Conservation (phyloP, 1,140 invertebrate species). For the Drosophila orosa region DNA sequence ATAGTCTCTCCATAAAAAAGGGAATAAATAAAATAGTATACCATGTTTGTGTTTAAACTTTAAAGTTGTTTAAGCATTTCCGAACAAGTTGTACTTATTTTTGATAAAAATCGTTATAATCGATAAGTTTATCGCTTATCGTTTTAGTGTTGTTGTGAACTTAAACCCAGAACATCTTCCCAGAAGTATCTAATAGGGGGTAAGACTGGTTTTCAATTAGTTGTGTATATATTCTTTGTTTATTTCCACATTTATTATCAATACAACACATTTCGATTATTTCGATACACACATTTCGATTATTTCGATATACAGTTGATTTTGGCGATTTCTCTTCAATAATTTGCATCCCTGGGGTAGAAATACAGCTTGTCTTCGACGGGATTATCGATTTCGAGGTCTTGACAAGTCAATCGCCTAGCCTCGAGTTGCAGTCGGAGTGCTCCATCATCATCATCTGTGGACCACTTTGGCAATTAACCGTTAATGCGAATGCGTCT, state of each 20-base stretch:
- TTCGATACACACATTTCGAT: not conserved
- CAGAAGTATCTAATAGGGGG: not conserved
- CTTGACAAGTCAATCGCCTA: slow-evolving; percentile 44
- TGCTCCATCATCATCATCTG: slow-evolving; percentile 4
- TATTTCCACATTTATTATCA: not conserved
- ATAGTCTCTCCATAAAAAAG: not conserved
- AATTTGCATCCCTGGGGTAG: not conserved
- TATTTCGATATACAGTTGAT: not conserved
- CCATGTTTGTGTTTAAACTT: too few species aligned
- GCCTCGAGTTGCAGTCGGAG: slow-evolving; percentile 41
- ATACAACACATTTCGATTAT: not conserved
- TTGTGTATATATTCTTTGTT: not conserved
- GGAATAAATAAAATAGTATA: not conserved
- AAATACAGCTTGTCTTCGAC: not conserved
- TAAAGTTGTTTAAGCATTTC: too few species aligned
- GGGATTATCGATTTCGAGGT: slow-evolving; percentile 31
- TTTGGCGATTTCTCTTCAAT: not conserved
- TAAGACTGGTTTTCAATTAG: not conserved
- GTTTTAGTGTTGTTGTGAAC: not conserved
- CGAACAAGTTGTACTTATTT: not conserved
- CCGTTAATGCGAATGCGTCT: slow-evolving; percentile 41
- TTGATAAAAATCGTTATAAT: not conserved
- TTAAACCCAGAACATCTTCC: too few species aligned
- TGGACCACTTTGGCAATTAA: slow-evolving; percentile 54
- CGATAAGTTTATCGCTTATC: not conserved